Conservation (phyloP, 2,888 invertebrate genomes). For the Hydrotaea cyrtoneurina region DNA sequence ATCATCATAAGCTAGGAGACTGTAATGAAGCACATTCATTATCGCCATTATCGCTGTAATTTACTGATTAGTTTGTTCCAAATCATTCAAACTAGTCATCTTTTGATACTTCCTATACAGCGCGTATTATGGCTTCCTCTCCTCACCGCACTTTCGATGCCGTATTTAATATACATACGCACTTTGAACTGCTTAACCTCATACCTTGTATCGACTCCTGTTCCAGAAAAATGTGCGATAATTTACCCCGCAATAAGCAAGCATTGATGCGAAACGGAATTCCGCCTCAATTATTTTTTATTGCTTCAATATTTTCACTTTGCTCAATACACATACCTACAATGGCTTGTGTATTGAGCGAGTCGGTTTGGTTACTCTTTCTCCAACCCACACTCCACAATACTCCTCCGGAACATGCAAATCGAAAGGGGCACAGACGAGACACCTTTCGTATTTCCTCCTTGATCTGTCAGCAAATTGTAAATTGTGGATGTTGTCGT, state of each 20-base stretch:
- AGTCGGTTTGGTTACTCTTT: background rate
- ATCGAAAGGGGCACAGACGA: background rate
- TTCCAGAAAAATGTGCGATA: conserved; percentile 14
- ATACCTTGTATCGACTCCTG: background rate
- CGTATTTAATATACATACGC: background rate
- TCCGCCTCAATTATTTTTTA: conserved; percentile 57
- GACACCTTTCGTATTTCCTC: conserved; percentile 21
- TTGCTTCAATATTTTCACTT: conserved; percentile 45
- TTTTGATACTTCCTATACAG: background rate
- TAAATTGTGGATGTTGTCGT: background rate
- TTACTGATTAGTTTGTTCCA: too few relatives aligned
- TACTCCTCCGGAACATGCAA: too few relatives aligned
- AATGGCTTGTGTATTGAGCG: background rate
- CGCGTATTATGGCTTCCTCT: background rate
- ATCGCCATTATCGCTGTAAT: too few relatives aligned
- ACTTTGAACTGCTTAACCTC: conserved; percentile 6
- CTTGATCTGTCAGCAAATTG: background rate
- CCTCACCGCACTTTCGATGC: too few relatives aligned
- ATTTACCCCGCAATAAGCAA: conserved; percentile 18
- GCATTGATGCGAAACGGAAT: conserved; percentile 47
- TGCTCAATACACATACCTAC: background rate
- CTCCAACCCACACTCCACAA: background rate
- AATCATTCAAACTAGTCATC: background rate
- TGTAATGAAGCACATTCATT: too few relatives aligned
- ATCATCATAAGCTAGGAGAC: too few relatives aligned